Conservation (phyloP, 30 jellyfish, hydroid and myxozoan genomes). For the Cassiopea andromeda region DNA sequence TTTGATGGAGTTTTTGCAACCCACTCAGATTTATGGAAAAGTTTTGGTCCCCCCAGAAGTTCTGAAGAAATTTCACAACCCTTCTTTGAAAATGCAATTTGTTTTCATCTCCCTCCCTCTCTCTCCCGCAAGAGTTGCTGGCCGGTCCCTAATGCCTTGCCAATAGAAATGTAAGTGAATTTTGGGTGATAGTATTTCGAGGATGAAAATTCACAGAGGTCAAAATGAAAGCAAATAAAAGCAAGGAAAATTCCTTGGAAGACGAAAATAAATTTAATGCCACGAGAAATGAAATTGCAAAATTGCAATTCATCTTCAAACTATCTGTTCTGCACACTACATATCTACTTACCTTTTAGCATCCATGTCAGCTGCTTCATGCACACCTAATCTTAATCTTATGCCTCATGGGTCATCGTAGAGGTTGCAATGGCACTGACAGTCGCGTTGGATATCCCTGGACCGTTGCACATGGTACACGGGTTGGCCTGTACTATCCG, state of each 20-base stretch:
- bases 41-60: too few relatives aligned
- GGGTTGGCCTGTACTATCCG: constrained; percentile 68
- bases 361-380: neutral
- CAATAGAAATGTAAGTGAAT: too few relatives aligned
- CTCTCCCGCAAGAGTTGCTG: too few relatives aligned
- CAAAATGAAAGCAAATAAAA: neutral
- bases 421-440: constrained; percentile 41
- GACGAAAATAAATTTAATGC: neutral
- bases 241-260: neutral
- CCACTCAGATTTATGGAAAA: too few relatives aligned
- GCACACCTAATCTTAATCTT: neutral
- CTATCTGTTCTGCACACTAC: neutral
- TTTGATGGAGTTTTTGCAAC: too few relatives aligned
- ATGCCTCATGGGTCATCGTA: constrained; percentile 66
- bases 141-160: too few relatives aligned
- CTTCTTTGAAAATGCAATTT: too few relatives aligned
- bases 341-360: neutral
- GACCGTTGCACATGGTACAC: constrained; percentile 70
- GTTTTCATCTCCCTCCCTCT: too few relatives aligned
- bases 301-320: neutral
- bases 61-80: too few relatives aligned
- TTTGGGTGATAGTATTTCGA: too few relatives aligned
- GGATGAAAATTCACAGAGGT: too few relatives aligned
- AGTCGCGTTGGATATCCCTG: constrained; percentile 60
- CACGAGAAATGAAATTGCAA: neutral